These are phyloP conservation scores for Phallusia fumigata DNA, from an alignment of 23 tunicate species.

Conservation along the genomic window DNA sequence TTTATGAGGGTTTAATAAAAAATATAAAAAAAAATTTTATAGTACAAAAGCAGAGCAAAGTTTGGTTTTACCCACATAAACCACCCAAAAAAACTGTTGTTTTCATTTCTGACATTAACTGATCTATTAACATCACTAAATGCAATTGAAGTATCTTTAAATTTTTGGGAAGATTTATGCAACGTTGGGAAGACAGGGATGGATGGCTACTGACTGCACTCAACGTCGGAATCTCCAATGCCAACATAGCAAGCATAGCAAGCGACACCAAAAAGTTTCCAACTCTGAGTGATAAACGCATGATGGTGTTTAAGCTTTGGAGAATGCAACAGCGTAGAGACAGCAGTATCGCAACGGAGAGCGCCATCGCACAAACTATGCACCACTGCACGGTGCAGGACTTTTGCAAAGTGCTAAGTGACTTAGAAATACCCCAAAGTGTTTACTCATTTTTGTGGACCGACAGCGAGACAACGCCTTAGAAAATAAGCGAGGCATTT, in stretches of 20 bases:
- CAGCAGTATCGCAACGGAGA: not conserved
- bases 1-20: no score
- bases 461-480: slow-evolving; percentile 58
- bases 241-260: slow-evolving; percentile 28
- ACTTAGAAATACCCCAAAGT: slow-evolving; percentile 17
- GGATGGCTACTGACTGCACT: slow-evolving; percentile 59
- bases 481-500: not conserved
- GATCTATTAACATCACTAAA: no score
- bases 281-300: slow-evolving; percentile 23
- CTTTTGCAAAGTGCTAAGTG: slow-evolving; percentile 37
- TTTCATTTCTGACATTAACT: no score
- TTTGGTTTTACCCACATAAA: no score
- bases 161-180: slow-evolving; percentile 20
- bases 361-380: not conserved
- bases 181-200: slow-evolving; percentile 40
- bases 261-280: slow-evolving; percentile 11
- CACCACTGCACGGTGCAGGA: slow-evolving; percentile 42
- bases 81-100: no score
- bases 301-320: slow-evolving; percentile 58
- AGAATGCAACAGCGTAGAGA: slow-evolving; percentile 38
- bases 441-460: slow-evolving; percentile 48
- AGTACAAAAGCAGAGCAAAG: no score
- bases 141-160: not conserved
- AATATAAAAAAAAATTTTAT: no score
- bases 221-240: slow-evolving; percentile 20